Percentiles rank a stretch among this genome's conserved stretches.
Evolutionary conservation across 2,113 vertebrate genomes (phyloP).

Genomic region (Corvus cornix): DNA sequence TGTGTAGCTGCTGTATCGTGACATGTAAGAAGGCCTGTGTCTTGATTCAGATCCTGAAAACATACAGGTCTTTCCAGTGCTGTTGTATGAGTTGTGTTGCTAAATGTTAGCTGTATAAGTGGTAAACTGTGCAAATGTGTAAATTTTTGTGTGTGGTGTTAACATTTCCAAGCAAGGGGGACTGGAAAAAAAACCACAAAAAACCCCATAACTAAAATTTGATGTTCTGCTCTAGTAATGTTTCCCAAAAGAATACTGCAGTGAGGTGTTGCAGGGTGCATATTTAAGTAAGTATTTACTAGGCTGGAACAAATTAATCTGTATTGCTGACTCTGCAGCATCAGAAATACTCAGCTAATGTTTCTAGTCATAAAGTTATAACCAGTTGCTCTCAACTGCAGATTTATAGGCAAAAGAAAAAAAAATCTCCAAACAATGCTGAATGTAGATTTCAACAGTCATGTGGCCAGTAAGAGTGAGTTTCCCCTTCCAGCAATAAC

Average conservation of each 20-base stretch:
- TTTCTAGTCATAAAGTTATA: constrained; percentile 8
- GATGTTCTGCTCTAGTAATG: not conserved
- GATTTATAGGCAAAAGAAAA: not conserved
- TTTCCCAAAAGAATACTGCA: not conserved
- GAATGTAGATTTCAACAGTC: constrained; percentile 49
- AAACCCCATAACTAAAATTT: not conserved
- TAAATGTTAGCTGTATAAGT: not conserved
- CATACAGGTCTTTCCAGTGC: not conserved
- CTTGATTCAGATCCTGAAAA: not conserved
- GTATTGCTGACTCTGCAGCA: constrained; percentile 1
- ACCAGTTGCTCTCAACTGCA: not conserved
- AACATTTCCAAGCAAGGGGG: not conserved
- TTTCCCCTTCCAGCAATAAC: constrained; percentile 65
- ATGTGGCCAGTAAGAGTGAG: constrained; percentile 54
- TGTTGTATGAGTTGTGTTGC: not conserved
- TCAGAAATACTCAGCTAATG: not conserved
- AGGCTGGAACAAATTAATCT: not conserved
- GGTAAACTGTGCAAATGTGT: not conserved
- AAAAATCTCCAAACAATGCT: constrained; percentile 7
- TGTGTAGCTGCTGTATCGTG: not conserved
- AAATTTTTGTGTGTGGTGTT: not conserved
- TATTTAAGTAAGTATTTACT: not conserved
- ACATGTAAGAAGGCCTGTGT: not conserved
- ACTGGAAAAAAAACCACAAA: not conserved
- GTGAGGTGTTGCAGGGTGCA: not conserved